Percentiles rank a stretch among this genome's conserved stretches.
Conservation (phyloP, 2,797 vertebrate species). For the Meda fulgida region DNA sequence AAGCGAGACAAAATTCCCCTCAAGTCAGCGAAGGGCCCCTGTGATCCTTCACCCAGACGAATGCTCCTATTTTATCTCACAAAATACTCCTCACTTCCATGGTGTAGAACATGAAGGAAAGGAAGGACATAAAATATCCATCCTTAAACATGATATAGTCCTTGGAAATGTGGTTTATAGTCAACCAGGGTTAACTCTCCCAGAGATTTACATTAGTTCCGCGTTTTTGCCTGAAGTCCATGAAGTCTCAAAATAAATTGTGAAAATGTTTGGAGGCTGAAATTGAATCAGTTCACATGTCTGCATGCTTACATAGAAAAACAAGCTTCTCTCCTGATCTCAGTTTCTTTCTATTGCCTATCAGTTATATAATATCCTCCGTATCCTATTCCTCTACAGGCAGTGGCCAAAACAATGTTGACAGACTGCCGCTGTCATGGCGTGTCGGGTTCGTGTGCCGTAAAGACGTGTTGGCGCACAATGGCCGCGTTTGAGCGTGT, state of each 20-base stretch:
- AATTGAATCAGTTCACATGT: conserved; percentile 9
- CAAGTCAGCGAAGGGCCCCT: background rate
- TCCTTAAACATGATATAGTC: background rate
- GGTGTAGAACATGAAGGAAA: background rate
- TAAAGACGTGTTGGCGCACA: conserved; percentile 96
- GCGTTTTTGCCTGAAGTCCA: conserved; percentile 20
- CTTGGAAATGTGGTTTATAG: conserved; percentile 1
- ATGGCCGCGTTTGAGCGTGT: conserved; percentile 91
- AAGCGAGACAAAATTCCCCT: conserved; percentile 16
- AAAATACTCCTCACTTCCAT: conserved; percentile 5
- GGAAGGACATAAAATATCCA: background rate
- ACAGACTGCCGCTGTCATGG: conserved; percentile 96
- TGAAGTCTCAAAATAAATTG: conserved; percentile 36
- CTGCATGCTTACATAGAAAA: conserved; percentile 16
- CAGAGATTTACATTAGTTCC: conserved; percentile 26
- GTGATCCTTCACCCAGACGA: conserved; percentile 13
- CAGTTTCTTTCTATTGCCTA: background rate
- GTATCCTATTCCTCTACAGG: conserved; percentile 73
- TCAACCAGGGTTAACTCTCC: conserved; percentile 8
- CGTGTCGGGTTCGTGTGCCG: conserved; percentile 94
- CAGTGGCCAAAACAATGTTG: conserved; percentile 88
- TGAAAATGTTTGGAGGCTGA: conserved; percentile 34
- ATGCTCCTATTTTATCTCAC: conserved; percentile 18
- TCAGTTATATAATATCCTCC: background rate
- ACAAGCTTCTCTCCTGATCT: background rate